Evolutionary conservation across 2,113 vertebrate genomes (phyloP).

Genomic region (Tragelaphus scriptus): DNA sequence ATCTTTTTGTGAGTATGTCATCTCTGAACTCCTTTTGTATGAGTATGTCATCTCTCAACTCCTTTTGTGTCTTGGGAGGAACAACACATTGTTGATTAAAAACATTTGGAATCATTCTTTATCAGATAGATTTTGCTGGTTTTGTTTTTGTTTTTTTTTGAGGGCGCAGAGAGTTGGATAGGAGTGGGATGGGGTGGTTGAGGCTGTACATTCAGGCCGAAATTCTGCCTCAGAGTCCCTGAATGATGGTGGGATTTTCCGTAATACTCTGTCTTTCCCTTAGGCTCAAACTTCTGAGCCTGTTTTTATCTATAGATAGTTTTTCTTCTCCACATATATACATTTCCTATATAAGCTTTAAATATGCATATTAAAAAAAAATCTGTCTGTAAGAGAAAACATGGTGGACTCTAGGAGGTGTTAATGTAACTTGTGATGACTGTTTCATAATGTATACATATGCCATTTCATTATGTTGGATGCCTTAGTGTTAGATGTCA

Average conservation of each 20-base stretch:
- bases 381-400: background rate
- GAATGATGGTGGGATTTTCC: background rate
- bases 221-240: background rate
- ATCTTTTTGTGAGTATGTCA: background rate
- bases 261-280: background rate
- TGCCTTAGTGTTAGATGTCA: background rate
- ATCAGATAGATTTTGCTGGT: background rate
- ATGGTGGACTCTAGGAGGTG: background rate
- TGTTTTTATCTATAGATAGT: background rate
- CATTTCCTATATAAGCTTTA: background rate
- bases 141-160: background rate
- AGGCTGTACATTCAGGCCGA: background rate
- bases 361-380: background rate
- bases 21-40: background rate
- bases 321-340: background rate
- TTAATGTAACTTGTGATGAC: background rate
- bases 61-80: background rate
- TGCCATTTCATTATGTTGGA: background rate
- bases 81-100: background rate
- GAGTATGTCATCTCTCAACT: slow-evolving; percentile 28
- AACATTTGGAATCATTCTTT: background rate
- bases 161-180: background rate
- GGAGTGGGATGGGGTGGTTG: background rate
- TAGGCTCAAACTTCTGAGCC: background rate
- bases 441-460: background rate